Conservation (phyloP, 2,797 vertebrate genomes). For the Sebastes kiyomatsui region DNA sequence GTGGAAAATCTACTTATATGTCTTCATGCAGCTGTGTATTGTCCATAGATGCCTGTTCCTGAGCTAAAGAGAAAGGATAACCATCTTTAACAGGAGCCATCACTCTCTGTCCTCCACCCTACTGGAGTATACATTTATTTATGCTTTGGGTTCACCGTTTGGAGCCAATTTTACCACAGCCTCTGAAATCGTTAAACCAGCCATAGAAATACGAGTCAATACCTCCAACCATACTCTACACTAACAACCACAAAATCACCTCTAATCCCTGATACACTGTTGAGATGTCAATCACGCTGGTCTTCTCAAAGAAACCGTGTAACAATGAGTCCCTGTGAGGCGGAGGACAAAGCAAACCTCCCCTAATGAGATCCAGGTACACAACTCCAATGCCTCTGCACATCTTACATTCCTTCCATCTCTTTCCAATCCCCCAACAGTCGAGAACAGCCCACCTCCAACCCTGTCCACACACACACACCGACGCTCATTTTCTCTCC, state of each 20-base stretch:
- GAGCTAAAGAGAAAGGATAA: not conserved
- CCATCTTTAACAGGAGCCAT: constrained; percentile 39
- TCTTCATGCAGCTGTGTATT: not conserved
- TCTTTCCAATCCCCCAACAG: constrained; percentile 28
- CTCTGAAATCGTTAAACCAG: constrained; percentile 22
- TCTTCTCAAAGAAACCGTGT: constrained; percentile 41
- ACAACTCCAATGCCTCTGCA: constrained; percentile 47
- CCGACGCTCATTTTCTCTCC: not conserved
- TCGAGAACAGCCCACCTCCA: constrained; percentile 33
- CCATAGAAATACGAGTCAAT: constrained; percentile 54
- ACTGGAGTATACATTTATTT: constrained; percentile 12
- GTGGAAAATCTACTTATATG: not conserved
- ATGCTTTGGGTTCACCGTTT: constrained; percentile 6
- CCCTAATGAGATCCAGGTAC: constrained; percentile 70
- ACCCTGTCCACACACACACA: constrained; percentile 4
- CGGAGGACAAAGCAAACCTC: constrained; percentile 60
- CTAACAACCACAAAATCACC: constrained; percentile 64
- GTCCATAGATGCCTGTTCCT: not conserved
- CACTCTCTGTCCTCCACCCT: not conserved
- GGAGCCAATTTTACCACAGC: constrained; percentile 25
- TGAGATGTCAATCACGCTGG: constrained; percentile 62
- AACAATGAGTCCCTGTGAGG: constrained; percentile 52
- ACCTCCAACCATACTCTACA: constrained; percentile 38
- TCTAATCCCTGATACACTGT: constrained; percentile 58
- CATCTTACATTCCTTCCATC: constrained; percentile 56